Conservation (phyloP, 2,797 vertebrate species). For the Lerista edwardsae region DNA sequence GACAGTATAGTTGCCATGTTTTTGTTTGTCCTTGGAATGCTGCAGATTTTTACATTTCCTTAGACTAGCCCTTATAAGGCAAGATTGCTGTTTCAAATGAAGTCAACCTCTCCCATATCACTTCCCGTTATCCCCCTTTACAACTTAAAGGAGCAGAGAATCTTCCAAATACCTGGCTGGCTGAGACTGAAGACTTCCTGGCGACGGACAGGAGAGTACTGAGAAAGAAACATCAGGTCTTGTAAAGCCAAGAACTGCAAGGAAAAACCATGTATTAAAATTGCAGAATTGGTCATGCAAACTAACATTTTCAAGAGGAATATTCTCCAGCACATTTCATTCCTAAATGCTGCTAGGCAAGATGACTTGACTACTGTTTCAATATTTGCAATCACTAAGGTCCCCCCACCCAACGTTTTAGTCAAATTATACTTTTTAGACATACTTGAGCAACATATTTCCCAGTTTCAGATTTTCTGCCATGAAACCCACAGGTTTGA, state of each 20-base stretch:
- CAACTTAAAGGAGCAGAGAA: not conserved
- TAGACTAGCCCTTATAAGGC: not conserved
- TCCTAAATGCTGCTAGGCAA: not conserved
- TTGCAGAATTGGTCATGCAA: not conserved
- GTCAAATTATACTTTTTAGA: not conserved
- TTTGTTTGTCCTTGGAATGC: slow-evolving; percentile 12
- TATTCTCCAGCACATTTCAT: not conserved
- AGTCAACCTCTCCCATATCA: not conserved
- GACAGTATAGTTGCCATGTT: not conserved
- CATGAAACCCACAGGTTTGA: not conserved
- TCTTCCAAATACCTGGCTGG: slow-evolving; percentile 87
- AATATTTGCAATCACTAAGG: not conserved
- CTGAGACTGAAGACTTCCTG: slow-evolving; percentile 94
- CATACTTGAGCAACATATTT: not conserved
- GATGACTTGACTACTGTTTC: not conserved
- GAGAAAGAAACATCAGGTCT: slow-evolving; percentile 92
- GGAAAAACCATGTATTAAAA: slow-evolving; percentile 12
- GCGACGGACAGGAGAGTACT: slow-evolving; percentile 88
- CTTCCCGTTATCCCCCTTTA: not conserved
- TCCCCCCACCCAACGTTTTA: not conserved
- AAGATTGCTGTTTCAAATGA: not conserved
- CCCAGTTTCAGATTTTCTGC: not conserved
- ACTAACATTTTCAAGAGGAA: not conserved
- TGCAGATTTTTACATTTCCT: not conserved
- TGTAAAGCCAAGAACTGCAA: slow-evolving; percentile 93